Evolutionary conservation across 2,113 vertebrate genomes (phyloP), one percentile per base, ranked within the genome.

Genomic region (Perca schrenkii): DNA sequence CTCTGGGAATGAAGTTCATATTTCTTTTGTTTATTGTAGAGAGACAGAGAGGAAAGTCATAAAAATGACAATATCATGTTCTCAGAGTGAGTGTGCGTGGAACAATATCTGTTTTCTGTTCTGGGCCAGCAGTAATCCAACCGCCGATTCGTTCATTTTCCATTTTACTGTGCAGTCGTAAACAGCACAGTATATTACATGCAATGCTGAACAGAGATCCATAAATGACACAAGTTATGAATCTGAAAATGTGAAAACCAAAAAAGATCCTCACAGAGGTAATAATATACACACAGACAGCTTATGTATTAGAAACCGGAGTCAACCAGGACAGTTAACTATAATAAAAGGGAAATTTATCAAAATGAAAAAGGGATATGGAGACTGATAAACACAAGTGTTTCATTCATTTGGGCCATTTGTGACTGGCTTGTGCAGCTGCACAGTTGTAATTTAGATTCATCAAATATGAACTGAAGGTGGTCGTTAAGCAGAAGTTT

Each of bases 11-110:
- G 53, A 82, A 86, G 80, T 85, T 87, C 75, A 87, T 90, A 88
- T 88, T 90, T 91, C 82, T 87, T 90, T 87, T 89, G 85, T 91
- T 92, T 94, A 90, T 88, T 87, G 82, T 77, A 34, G 40, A 79
- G 74, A 85, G 53, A 75, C 36, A 28, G 62, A 81, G 75, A 74
- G 72, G 76, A 68, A 86, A 86, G 85, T 89, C 63, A 85, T 92
- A 88, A 92, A 91, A 90, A 84, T 86, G 80, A 86, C 88, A 89
- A 85, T 87, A 88, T 90, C 60, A 46, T 82, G 80, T 88, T 88
- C 82, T 79, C 40, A 0, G 83, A 89, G 82, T 58, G 84, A 89
- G 72, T 0, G 56, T 8, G 66, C 15, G 54, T 58, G 61, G 76
- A 88, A 88, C 80, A 80, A 81, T 91, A 90, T 90, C 73, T 85